These are phyloP conservation scores for Macroglossus sobrinus DNA, from an alignment of 2,113 vertebrate genomes.

Conservation along the genomic window DNA sequence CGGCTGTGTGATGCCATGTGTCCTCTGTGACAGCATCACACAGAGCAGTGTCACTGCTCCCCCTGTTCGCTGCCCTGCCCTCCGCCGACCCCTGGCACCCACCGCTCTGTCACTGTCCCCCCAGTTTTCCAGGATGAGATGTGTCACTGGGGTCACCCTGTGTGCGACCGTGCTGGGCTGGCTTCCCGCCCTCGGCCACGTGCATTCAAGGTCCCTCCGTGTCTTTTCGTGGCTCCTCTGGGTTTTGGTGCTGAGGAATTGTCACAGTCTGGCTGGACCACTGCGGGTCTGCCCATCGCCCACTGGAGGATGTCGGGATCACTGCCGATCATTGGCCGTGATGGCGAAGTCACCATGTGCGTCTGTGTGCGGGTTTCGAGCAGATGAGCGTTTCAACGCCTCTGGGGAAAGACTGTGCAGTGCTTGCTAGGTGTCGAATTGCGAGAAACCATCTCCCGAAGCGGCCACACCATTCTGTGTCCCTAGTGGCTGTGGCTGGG, in stretches of 20 bases:
- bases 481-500: too few species aligned
- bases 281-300: neutral
- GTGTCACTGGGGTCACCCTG: neutral
- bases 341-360: neutral
- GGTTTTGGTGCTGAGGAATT: neutral
- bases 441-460: neutral
- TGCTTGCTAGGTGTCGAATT: neutral
- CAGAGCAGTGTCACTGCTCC: neutral
- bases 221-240: neutral
- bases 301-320: neutral
- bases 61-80: accelerated
- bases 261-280: too few species aligned
- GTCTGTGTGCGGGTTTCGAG: neutral
- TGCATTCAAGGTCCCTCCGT: neutral
- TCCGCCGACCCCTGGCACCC: neutral
- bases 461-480: neutral
- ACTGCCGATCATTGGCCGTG: neutral
- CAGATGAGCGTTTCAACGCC: neutral
- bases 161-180: neutral
- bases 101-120: neutral
- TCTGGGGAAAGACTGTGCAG: neutral
- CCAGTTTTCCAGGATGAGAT: neutral
- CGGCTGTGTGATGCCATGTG: too few species aligned
- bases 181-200: neutral
- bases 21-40: too few species aligned